These are phyloP conservation scores for Troides aeacus DNA, from an alignment of 2,888 invertebrate species.

Conservation along the genomic window DNA sequence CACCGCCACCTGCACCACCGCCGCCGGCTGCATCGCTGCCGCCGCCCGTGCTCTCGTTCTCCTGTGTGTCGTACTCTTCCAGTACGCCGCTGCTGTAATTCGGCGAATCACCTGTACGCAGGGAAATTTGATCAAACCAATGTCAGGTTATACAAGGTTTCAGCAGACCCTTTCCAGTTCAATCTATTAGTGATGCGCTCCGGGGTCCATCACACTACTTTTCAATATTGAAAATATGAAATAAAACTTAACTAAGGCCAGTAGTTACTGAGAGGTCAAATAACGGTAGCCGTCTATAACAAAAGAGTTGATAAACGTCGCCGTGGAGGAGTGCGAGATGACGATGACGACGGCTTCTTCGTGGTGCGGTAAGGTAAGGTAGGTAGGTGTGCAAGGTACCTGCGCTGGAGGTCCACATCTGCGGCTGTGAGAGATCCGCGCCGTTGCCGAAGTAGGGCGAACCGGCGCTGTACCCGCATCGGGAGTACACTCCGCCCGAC, in stretches of 20 bases:
- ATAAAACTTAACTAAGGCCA: too few species aligned
- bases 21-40: conserved; percentile 45
- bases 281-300: too few species aligned
- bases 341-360: too few species aligned
- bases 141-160: too few species aligned
- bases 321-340: too few species aligned
- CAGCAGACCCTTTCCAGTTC: too few species aligned
- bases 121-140: too few species aligned
- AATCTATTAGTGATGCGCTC: too few species aligned
- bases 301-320: too few species aligned
- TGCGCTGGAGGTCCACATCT: conserved; percentile 60
- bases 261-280: too few species aligned
- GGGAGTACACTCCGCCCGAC: conserved; percentile 50
- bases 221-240: too few species aligned
- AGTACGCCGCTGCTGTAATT: conserved; percentile 49
- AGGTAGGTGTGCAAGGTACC: conserved; percentile 39
- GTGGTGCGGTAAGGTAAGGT: neutral
- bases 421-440: conserved; percentile 49
- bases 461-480: conserved; percentile 56
- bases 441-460: conserved; percentile 63
- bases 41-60: conserved; percentile 39
- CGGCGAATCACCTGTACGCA: conserved; percentile 55
- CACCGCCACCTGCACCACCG: conserved; percentile 45
- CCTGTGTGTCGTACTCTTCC: conserved; percentile 40
- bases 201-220: too few species aligned